These are phyloP conservation scores for Reticulitermes speratus DNA, from an alignment of 1,140 invertebrate genomes.

Conservation along the genomic window DNA sequence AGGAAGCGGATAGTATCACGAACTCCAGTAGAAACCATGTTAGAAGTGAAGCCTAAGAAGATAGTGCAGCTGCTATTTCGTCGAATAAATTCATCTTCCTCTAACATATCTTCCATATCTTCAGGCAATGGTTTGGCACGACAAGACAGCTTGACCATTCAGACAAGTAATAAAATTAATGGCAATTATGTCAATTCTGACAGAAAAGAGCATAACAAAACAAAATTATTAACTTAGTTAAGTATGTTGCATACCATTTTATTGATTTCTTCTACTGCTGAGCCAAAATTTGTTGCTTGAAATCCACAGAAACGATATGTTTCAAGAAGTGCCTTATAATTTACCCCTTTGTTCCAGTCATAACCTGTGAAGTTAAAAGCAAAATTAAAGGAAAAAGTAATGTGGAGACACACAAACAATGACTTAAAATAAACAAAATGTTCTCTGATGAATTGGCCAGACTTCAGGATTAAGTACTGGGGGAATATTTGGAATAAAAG, in stretches of 20 bases:
- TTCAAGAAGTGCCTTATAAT: constrained; percentile 82
- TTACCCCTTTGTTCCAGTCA: constrained; percentile 89
- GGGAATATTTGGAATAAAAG: too few species aligned
- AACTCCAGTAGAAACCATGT: constrained; percentile 93
- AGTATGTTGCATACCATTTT: constrained; percentile 70
- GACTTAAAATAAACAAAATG: too few species aligned
- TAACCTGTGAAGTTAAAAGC: constrained; percentile 60
- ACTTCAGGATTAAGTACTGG: too few species aligned
- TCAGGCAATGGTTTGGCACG: constrained; percentile 61
- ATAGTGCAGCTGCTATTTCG: constrained; percentile 87
- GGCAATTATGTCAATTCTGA: not conserved
- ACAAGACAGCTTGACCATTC: constrained; percentile 51
- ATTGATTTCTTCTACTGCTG: constrained; percentile 87
- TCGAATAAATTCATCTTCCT: constrained; percentile 78
- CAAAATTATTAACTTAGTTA: constrained; percentile 20
- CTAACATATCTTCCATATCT: constrained; percentile 64
- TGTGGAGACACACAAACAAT: too few species aligned
- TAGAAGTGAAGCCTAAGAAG: constrained; percentile 97
- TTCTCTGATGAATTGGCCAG: too few species aligned
- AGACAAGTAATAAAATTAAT: not conserved
- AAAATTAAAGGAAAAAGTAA: not conserved
- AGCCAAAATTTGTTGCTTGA: constrained; percentile 94
- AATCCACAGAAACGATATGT: constrained; percentile 85
- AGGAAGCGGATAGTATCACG: constrained; percentile 89
- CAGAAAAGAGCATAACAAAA: constrained; percentile 34